Percentiles rank a stretch among this genome's conserved stretches.
phyloP scores from a whole-genome alignment of 2,888 invertebrate genomes.

The Harpagoxenus sublaevis region DNA sequence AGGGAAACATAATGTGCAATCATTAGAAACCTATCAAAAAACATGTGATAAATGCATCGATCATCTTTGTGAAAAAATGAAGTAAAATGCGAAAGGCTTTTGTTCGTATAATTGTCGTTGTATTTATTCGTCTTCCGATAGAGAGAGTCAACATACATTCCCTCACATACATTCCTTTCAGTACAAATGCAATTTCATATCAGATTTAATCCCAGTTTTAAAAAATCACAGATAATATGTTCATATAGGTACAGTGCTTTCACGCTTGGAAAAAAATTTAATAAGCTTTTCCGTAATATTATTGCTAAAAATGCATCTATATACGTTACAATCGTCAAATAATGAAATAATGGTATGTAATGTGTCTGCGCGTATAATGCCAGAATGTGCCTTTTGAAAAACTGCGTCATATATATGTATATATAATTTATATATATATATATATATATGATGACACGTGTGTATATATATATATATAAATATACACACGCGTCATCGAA shows the following conservation, averaged over 20 bases:
- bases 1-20: neutral
- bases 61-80: constrained; percentile 34
- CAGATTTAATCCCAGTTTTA: constrained; percentile 61
- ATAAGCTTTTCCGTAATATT: constrained; percentile 60
- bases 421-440: neutral
- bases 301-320: constrained; percentile 69
- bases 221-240: constrained; percentile 79
- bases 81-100: constrained; percentile 56
- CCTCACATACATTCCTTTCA: constrained; percentile 27
- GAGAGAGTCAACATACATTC: constrained; percentile 26
- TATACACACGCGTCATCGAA: neutral
- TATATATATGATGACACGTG: no score
- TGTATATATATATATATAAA: constrained; percentile 11
- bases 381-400: constrained; percentile 67
- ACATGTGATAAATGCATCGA: constrained; percentile 47
- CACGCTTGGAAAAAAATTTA: constrained; percentile 71
- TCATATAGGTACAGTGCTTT: constrained; percentile 76
- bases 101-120: constrained; percentile 45
- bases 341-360: constrained; percentile 59
- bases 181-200: constrained; percentile 56
- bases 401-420: constrained; percentile 20
- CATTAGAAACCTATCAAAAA: neutral
- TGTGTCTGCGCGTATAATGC: constrained; percentile 53
- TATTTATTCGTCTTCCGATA: constrained; percentile 42
- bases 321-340: constrained; percentile 57